Base-by-base conservation (phyloP, 2,888 invertebrate genomes). In the Fabriciana adippe region DNA sequence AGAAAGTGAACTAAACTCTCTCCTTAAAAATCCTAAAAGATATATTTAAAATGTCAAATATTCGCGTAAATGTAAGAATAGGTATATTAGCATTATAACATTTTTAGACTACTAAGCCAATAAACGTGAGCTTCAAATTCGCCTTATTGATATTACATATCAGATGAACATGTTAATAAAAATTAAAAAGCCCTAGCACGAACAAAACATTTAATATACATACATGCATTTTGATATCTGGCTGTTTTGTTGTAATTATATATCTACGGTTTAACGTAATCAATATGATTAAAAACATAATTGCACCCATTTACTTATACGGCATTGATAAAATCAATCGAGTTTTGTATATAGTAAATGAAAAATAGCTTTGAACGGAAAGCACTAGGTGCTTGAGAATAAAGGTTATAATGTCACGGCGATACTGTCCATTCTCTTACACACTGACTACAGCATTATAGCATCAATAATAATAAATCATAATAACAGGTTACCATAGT, bases 211-310 rank as follows among this genome's bases (percentile, higher is more conserved):
- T 71, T 71, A 67, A 67, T 69, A 55, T 48, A 47, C 60, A 55
- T 48, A 47, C 60, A 35, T 13, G 59, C 55, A 65, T 55, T 66
- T 66, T 59, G 55, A 69, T 67, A 69, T 63, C 71, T 69, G 64
- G 64, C 63, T 67, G 64, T 65, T 59, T 56, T 55, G 35, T 41
- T 61, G 65, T 72, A 72, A 72, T 72, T 72, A 72, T 72, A 72
- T 15, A 67, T 67, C 63, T 62, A 69, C 59, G 71, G 71, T 64
- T 67, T 71, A 71, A 65, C 63, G 67, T 71, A 69, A 72, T 73
- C 69, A 70, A 69, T 69, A 72, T 71, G 73, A 72, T 73, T 72
- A 73, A 73, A 69, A 70, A 71, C 67, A 73, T 73, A 72, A 73
- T 73, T 73, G 66, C 65, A 70, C 64, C 72, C 69, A 72, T 73